These are phyloP conservation scores for Malachius bipustulatus DNA, from an alignment of 2,888 invertebrate species.

Conservation along the genomic window DNA sequence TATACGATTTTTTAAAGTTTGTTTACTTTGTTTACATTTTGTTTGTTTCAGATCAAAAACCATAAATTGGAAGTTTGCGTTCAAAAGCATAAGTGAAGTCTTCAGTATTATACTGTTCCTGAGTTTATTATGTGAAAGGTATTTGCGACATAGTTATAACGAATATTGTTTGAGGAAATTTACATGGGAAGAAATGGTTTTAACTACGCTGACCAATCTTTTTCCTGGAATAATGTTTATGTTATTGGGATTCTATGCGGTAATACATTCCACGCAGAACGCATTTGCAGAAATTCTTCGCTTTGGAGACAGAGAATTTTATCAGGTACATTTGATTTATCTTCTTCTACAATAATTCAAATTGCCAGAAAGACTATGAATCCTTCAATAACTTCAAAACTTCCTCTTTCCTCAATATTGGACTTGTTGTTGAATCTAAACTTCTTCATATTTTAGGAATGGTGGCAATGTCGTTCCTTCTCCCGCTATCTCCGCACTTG, in stretches of 20 bases:
- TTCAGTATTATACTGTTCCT: slow-evolving; percentile 63
- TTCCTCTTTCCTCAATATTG: too few relatives aligned
- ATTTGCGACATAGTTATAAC: slow-evolving; percentile 55
- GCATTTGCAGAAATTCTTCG: slow-evolving; percentile 77
- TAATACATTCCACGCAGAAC: slow-evolving; percentile 85
- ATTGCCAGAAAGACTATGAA: too few relatives aligned
- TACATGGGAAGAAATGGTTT: slow-evolving; percentile 41
- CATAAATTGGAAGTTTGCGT: slow-evolving; percentile 8
- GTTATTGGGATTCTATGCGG: slow-evolving; percentile 54
- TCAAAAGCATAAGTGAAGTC: slow-evolving; percentile 49
- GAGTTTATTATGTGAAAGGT: slow-evolving; percentile 67
- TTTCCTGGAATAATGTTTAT: slow-evolving; percentile 56
- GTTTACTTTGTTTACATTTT: slow-evolving; percentile 2
- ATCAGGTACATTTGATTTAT: too few relatives aligned
- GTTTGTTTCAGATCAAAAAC: slow-evolving; percentile 8
- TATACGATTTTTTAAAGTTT: neutral
- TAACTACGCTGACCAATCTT: slow-evolving; percentile 58
- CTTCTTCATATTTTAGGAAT: slow-evolving; percentile 51
- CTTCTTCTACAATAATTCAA: too few relatives aligned
- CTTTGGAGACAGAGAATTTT: slow-evolving; percentile 76
- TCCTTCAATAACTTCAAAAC: too few relatives aligned
- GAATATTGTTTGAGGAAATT: slow-evolving; percentile 41
- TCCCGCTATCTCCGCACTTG: slow-evolving; percentile 77
- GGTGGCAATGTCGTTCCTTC: slow-evolving; percentile 83
- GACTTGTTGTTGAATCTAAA: too few relatives aligned